Evolutionary conservation across 2,888 invertebrate genomes (phyloP).

Genomic region (Eristalinus sepulchralis): DNA sequence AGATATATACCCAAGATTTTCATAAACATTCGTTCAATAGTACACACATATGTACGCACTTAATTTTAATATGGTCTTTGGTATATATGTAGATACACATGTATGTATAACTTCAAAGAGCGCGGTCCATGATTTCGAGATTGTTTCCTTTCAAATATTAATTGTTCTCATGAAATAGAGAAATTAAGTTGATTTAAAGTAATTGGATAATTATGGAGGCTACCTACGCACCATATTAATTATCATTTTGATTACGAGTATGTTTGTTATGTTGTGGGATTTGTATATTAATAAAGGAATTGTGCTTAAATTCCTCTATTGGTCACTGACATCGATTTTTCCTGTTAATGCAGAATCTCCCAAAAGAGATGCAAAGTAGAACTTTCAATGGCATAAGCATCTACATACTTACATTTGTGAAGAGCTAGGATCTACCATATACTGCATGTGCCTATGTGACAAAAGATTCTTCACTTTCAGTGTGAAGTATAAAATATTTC

Average conservation of each 20-base stretch:
- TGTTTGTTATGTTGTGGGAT: neutral
- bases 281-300: neutral
- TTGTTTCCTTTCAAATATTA: conserved; percentile 64
- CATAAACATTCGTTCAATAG: conserved; percentile 26
- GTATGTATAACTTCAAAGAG: conserved; percentile 5
- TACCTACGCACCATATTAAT: neutral
- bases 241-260: neutral
- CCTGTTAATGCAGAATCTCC: neutral
- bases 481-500: neutral
- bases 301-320: conserved; percentile 22
- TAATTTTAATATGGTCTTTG: conserved; percentile 32
- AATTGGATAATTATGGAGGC: conserved; percentile 54
- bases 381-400: neutral
- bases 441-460: neutral
- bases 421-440: neutral
- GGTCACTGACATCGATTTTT: conserved; percentile 35
- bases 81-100: conserved; percentile 24
- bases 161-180: conserved; percentile 55
- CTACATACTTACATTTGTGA: neutral
- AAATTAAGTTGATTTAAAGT: conserved; percentile 33
- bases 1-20: neutral
- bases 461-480: neutral
- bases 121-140: conserved; percentile 45
- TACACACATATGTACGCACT: conserved; percentile 38
- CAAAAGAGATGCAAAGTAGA: neutral